Conservation (phyloP, 2,888 invertebrate genomes). For the Oscheius sp. region DNA sequence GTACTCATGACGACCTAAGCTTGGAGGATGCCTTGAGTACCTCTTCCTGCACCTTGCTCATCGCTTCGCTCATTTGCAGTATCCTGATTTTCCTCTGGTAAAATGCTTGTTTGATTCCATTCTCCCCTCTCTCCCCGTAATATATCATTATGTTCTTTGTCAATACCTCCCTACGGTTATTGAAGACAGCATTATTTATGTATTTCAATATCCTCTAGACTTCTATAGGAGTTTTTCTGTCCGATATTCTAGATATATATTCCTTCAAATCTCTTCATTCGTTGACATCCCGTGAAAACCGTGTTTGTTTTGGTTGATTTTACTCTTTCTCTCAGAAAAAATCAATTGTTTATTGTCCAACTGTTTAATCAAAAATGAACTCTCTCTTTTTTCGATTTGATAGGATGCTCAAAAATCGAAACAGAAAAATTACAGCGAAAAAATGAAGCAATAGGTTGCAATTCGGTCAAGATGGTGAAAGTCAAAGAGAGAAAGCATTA, state of each 20-base stretch:
- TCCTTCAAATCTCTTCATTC: background rate
- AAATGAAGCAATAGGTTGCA: too few species aligned
- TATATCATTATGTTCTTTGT: slow-evolving; percentile 14
- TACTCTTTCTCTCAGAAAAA: slow-evolving; percentile 1
- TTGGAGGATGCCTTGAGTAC: slow-evolving; percentile 1
- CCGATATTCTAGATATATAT: too few species aligned
- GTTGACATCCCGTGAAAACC: slow-evolving; percentile 22
- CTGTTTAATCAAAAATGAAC: too few species aligned
- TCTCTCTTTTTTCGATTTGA: too few species aligned
- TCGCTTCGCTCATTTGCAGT: background rate
- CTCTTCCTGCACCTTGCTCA: background rate
- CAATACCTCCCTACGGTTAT: slow-evolving; percentile 29
- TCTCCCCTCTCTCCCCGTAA: too few species aligned
- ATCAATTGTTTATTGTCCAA: too few species aligned
- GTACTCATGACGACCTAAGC: slow-evolving; percentile 7
- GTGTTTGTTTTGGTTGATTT: background rate
- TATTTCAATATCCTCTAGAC: slow-evolving; percentile 17
- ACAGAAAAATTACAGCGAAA: too few species aligned
- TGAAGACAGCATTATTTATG: slow-evolving; percentile 28
- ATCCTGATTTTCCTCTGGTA: slow-evolving; percentile 22
- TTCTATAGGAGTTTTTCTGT: slow-evolving; percentile 20
- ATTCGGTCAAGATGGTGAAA: too few species aligned
- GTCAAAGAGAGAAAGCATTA: too few species aligned
- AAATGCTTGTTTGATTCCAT: too few species aligned
- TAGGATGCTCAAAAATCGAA: too few species aligned